Percentiles rank a stretch among this genome's conserved stretches.
Evolutionary conservation across 2,888 invertebrate species (phyloP).

Genomic region (Tuta absoluta): DNA sequence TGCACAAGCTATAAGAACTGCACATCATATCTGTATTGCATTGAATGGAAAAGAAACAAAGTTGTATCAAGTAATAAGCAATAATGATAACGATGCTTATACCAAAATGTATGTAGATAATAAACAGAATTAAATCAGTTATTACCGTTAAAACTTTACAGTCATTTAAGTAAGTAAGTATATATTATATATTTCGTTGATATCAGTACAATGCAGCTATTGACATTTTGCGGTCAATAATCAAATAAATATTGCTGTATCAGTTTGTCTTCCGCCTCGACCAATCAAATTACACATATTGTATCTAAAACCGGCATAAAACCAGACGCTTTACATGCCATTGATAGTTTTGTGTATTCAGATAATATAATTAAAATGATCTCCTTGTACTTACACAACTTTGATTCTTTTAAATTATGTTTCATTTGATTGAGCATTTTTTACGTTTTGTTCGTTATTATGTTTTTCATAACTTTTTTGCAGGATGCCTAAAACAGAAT

Average conservation of each 20-base stretch:
- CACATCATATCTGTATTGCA: not conserved
- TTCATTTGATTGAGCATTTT: no score
- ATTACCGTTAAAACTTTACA: not conserved
- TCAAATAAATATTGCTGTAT: conserved; percentile 20
- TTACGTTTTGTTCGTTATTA: no score
- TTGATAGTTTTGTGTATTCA: not conserved
- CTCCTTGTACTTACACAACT: not conserved
- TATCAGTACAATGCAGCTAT: conserved; percentile 13
- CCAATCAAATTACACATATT: not conserved
- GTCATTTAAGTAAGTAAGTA: not conserved
- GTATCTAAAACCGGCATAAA: not conserved
- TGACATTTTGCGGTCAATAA: conserved; percentile 19
- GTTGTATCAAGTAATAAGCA: no score
- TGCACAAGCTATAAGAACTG: not conserved
- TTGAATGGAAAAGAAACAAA: no score
- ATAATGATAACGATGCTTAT: no score
- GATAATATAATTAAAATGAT: not conserved
- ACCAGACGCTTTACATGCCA: not conserved
- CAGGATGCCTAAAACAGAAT: no score
- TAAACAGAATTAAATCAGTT: not conserved
- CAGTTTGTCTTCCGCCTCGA: conserved; percentile 4
- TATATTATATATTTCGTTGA: not conserved
- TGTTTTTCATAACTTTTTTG: no score
- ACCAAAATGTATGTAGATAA: no score
- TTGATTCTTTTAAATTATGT: not conserved